Conservation (phyloP, 1,140 invertebrate genomes). For the Drosophila serrata region DNA sequence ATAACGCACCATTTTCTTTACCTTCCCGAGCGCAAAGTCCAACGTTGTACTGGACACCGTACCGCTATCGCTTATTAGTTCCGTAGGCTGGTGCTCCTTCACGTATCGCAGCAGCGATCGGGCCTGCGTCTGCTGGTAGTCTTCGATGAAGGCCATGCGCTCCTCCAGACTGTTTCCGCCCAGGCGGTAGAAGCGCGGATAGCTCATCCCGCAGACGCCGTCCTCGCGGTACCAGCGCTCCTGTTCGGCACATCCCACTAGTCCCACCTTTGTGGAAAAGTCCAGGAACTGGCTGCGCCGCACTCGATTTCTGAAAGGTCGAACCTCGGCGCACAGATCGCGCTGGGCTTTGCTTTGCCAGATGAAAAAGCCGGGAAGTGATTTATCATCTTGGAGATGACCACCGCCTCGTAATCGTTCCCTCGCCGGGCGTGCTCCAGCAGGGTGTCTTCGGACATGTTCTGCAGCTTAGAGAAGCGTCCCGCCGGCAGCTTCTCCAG, state of each 20-base stretch:
- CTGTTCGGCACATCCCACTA: constrained; percentile 87
- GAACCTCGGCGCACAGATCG: constrained; percentile 80
- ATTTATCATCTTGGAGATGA: constrained; percentile 87
- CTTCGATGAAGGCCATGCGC: constrained; percentile 86
- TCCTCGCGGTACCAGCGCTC: constrained; percentile 88
- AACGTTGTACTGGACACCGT: constrained; percentile 85
- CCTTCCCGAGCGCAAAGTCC: constrained; percentile 86
- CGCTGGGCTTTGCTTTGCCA: constrained; percentile 85
- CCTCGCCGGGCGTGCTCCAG: constrained; percentile 74
- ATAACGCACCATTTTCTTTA: constrained; percentile 67
- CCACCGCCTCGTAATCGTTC: constrained; percentile 82
- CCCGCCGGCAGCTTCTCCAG: constrained; percentile 86
- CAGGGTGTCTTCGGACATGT: constrained; percentile 75
- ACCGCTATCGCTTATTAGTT: constrained; percentile 52
- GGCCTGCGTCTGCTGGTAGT: constrained; percentile 92
- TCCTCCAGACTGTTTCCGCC: constrained; percentile 85
- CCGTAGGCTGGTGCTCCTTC: constrained; percentile 82
- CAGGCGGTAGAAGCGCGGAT: constrained; percentile 87
- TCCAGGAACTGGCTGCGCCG: constrained; percentile 86
- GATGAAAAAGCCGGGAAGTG: constrained; percentile 87
- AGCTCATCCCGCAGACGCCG: constrained; percentile 86
- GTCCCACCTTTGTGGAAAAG: constrained; percentile 88
- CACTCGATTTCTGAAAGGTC: constrained; percentile 87
- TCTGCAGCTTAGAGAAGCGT: constrained; percentile 78
- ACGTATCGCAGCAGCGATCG: constrained; percentile 92